These are phyloP conservation scores for Leucopsar rothschildi DNA, from an alignment of 2,113 vertebrate genomes.

Conservation along the genomic window DNA sequence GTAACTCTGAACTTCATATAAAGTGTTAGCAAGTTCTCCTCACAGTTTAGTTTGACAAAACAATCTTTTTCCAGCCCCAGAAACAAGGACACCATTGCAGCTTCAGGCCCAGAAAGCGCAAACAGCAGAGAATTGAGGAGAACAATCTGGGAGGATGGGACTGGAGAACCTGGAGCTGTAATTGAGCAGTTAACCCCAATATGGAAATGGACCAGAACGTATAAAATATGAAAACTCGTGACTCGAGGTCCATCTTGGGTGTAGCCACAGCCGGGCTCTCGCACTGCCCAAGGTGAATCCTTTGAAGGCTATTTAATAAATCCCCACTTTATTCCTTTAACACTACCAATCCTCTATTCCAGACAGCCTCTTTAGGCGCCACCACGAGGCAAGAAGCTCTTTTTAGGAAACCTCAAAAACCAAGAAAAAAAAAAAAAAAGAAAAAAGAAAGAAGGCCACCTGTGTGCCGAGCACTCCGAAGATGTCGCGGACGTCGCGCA, in stretches of 20 bases:
- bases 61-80: background rate
- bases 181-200: no score
- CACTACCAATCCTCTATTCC: background rate
- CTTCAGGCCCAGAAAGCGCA: background rate
- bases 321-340: background rate
- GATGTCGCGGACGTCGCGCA: constrained; percentile 83
- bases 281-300: no score
- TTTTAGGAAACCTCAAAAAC: background rate
- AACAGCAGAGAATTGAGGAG: background rate
- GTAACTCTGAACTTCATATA: background rate
- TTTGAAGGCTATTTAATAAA: no score
- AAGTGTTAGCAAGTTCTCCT: background rate
- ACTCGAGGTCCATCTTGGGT: no score
- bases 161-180: no score
- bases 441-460: constrained; percentile 35
- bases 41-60: background rate
- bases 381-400: background rate
- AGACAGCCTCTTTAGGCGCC: no score
- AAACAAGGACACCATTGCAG: background rate
- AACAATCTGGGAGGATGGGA: no score
- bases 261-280: no score
- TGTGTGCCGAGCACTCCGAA: constrained; percentile 64
- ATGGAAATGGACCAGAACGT: no score
- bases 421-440: background rate
- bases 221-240: no score